Conservation (phyloP, 2,888 invertebrate species). For the Alcis repandata region DNA sequence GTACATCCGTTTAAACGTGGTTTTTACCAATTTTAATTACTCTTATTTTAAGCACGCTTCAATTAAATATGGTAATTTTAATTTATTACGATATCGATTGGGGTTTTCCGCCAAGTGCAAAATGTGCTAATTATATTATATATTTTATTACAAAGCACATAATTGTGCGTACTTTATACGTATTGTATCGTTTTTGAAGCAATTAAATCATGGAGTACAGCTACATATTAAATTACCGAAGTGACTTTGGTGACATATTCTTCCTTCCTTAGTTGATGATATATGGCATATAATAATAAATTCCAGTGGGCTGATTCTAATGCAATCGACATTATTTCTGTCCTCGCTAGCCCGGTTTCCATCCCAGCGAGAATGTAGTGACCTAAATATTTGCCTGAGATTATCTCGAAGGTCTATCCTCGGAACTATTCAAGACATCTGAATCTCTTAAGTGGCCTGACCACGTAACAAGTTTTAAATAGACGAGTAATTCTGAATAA, state of each 20-base stretch:
- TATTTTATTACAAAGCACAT: neutral
- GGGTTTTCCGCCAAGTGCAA: neutral
- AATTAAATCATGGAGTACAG: neutral
- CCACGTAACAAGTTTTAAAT: no score
- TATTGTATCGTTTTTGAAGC: neutral
- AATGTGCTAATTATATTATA: neutral
- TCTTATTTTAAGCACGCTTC: neutral
- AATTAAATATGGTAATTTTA: neutral
- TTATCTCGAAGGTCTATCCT: neutral
- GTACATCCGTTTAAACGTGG: neutral
- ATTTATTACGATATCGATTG: neutral
- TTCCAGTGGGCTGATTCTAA: neutral
- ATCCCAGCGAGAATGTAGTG: neutral
- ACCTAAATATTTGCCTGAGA: neutral
- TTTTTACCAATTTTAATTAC: neutral
- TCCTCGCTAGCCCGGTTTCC: no score
- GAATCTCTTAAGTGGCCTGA: no score
- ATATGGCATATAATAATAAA: neutral
- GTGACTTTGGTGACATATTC: conserved; percentile 1
- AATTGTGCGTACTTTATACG: neutral
- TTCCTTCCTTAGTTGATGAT: neutral
- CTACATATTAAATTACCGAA: neutral
- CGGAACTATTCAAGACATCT: neutral
- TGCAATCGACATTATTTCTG: neutral
- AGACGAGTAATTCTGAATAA: no score